A percentile compares a stretch with the other conserved stretches of the same genome.
phyloP scores from a whole-genome alignment of 2,888 invertebrate species.

The Crocallis elinguaria region DNA sequence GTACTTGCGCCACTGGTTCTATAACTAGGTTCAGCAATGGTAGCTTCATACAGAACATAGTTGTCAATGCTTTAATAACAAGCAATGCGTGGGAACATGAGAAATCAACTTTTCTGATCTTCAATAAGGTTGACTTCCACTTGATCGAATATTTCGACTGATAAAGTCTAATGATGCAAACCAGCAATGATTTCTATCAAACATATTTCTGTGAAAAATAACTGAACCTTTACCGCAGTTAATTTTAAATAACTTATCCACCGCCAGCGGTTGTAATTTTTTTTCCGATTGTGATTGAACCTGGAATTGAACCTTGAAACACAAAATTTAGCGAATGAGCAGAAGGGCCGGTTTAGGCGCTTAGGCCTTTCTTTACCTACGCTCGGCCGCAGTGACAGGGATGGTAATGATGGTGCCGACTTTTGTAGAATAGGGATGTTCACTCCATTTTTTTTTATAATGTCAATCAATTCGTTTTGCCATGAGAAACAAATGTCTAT shows the following conservation, averaged over 20 bases:
- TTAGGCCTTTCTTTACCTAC: too few species aligned
- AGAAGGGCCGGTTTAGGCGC: too few species aligned
- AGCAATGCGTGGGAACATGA: conserved; percentile 8
- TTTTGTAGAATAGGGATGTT: too few species aligned
- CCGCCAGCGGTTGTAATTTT: conserved; percentile 27
- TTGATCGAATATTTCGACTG: not conserved
- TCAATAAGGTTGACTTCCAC: too few species aligned
- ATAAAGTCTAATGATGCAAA: not conserved
- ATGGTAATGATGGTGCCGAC: too few species aligned
- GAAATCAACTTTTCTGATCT: not conserved
- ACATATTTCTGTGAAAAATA: not conserved
- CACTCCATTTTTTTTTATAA: too few species aligned
- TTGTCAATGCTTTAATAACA: not conserved
- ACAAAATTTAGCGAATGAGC: too few species aligned
- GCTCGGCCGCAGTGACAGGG: too few species aligned
- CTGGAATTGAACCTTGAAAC: not conserved
- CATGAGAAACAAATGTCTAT: too few species aligned
- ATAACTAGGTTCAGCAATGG: too few species aligned
- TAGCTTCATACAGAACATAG: conserved; percentile 3
- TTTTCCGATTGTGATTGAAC: not conserved
- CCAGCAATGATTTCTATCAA: conserved; percentile 7
- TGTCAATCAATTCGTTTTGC: too few species aligned
- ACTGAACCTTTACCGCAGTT: not conserved
- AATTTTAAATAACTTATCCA: conserved; percentile 2
- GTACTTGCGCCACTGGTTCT: too few species aligned